These are phyloP conservation scores for Regulus satrapa DNA, from an alignment of 2,113 vertebrate genomes.

Conservation along the genomic window DNA sequence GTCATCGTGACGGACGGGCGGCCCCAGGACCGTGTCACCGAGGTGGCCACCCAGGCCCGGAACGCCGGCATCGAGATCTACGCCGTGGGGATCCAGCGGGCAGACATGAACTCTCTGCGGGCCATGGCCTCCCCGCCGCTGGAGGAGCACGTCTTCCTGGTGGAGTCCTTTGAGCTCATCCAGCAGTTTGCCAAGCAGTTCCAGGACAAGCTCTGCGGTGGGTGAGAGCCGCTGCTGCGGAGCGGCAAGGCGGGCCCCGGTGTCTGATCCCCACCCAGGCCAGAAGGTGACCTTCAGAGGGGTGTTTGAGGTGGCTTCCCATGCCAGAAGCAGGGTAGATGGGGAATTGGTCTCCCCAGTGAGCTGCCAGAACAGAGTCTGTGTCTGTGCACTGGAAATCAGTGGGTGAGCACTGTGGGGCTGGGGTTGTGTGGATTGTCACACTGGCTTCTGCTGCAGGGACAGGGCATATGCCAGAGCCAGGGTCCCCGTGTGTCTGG, in stretches of 20 bases:
- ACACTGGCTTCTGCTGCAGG: not conserved
- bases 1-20: slow-evolving; percentile 92
- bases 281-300: not conserved
- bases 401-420: not conserved
- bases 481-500: fast-evolving
- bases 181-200: slow-evolving; percentile 94
- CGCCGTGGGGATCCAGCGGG: slow-evolving; percentile 90
- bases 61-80: slow-evolving; percentile 92
- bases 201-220: slow-evolving; percentile 92
- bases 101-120: slow-evolving; percentile 89
- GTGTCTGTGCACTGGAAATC: not conserved
- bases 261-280: not conserved
- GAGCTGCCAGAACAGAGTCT: not conserved
- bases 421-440: not conserved
- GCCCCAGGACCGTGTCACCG: slow-evolving; percentile 92
- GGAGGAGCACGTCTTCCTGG: slow-evolving; percentile 93
- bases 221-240: not conserved
- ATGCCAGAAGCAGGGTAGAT: not conserved
- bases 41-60: slow-evolving; percentile 87
- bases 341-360: fast-evolving
- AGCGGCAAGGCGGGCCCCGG: not conserved
- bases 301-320: not conserved
- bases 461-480: fast-evolving
- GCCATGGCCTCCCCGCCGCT: slow-evolving; percentile 91
- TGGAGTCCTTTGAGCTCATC: slow-evolving; percentile 93